phyloP scores from a whole-genome alignment of 2,113 vertebrate genomes.

The Rynchops niger region DNA sequence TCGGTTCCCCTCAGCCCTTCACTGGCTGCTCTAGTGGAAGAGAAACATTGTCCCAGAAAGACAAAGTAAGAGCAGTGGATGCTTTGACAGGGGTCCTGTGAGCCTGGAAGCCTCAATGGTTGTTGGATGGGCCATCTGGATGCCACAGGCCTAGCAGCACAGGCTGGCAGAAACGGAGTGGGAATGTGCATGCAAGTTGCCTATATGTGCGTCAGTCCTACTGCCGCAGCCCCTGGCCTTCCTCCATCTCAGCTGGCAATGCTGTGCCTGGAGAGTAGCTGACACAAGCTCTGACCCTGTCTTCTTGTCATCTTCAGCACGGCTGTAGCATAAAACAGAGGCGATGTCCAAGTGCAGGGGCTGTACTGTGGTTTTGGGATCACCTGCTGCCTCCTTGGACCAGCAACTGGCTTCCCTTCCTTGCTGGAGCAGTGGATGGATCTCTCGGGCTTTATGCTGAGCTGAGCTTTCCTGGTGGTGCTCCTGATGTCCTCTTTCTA shows the following conservation, averaged over 20 bases:
- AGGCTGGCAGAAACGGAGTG: neutral
- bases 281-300: neutral
- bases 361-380: neutral
- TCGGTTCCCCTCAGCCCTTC: neutral
- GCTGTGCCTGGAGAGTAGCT: neutral
- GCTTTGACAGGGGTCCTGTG: neutral
- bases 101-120: neutral
- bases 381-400: neutral
- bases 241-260: neutral
- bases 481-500: neutral
- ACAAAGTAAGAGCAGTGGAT: neutral
- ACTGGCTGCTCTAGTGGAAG: neutral
- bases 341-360: neutral
- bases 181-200: neutral
- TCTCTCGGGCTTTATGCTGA: neutral
- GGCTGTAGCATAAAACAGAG: neutral
- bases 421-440: rapidly evolving
- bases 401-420: neutral
- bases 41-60: neutral
- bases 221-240: neutral
- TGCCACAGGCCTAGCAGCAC: neutral
- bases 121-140: neutral
- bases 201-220: neutral
- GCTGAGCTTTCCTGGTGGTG: neutral
- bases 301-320: neutral